phyloP scores from a whole-genome alignment of 2,113 vertebrate genomes.

The Phrynocephalus versicolor region DNA sequence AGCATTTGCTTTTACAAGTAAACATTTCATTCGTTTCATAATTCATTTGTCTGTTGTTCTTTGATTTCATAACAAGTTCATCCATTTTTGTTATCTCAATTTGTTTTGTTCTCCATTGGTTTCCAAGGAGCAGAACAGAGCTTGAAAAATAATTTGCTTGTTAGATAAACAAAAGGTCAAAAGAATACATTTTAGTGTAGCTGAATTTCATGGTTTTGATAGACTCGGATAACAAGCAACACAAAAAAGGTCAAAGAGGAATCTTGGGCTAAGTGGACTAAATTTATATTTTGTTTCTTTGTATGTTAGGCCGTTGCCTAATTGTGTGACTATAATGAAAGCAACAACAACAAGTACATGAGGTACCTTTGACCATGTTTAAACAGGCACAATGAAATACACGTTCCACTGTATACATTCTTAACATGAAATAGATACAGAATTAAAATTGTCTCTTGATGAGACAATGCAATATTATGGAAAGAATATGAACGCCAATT shows the following conservation, averaged over 20 bases:
- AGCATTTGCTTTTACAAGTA: too few relatives aligned
- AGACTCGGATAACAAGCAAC: background rate
- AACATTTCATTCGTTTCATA: background rate
- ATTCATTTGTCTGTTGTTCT: background rate
- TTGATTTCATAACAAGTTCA: background rate
- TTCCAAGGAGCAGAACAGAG: background rate
- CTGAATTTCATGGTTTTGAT: background rate
- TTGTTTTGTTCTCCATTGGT: background rate
- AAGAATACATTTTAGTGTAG: background rate
- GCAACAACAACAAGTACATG: background rate
- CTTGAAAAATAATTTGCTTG: background rate
- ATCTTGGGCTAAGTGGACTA: background rate
- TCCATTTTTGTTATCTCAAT: background rate
- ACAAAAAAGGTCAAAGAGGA: background rate
- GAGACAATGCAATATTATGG: slow-evolving; percentile 17
- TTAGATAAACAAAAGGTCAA: background rate
- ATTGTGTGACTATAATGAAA: background rate
- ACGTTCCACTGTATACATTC: background rate
- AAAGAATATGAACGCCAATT: slow-evolving; percentile 15
- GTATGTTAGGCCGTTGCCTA: background rate
- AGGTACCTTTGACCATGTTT: background rate
- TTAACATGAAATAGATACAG: background rate
- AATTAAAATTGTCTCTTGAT: background rate
- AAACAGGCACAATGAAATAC: background rate
- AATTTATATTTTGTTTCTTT: background rate